Percentiles rank a stretch among this genome's conserved stretches.
These are phyloP conservation scores for Diachasmimorpha longicaudata DNA, from an alignment of 1,140 invertebrate species.

Conservation along the genomic window DNA sequence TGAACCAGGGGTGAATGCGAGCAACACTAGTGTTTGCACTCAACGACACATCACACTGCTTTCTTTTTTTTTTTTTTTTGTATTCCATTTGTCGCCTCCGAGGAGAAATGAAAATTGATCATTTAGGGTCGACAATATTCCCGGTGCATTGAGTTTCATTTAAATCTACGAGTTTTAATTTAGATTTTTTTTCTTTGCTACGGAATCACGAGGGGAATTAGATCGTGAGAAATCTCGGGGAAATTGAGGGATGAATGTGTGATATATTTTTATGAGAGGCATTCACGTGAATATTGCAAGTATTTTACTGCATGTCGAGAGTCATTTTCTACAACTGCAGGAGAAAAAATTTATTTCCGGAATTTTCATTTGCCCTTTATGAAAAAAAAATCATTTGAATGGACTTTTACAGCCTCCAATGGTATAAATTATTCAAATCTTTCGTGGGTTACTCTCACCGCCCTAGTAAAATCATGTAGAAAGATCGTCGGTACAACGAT, in stretches of 20 bases:
- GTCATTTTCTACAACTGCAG: no score
- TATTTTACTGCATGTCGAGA: no score
- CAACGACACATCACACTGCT: neutral
- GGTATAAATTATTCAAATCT: neutral
- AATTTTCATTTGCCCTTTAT: no score
- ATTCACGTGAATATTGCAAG: no score
- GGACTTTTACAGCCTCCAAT: neutral
- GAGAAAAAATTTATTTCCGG: no score
- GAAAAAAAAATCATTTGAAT: neutral
- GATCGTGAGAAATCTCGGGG: no score
- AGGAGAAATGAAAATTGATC: neutral
- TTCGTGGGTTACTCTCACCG: neutral
- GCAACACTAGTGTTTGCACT: constrained; percentile 1
- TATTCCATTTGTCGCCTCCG: neutral
- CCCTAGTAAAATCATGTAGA: neutral
- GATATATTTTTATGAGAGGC: no score
- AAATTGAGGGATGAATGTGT: no score
- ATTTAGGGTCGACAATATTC: neutral
- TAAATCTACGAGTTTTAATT: neutral
- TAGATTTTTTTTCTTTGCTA: neutral
- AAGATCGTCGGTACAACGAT: neutral
- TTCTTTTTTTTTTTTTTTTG: neutral
- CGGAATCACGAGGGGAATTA: no score
- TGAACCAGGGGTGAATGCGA: neutral
- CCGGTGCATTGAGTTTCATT: neutral